Conservation (phyloP, 64 coral and sea anemone species). For the Montipora foliosa region DNA sequence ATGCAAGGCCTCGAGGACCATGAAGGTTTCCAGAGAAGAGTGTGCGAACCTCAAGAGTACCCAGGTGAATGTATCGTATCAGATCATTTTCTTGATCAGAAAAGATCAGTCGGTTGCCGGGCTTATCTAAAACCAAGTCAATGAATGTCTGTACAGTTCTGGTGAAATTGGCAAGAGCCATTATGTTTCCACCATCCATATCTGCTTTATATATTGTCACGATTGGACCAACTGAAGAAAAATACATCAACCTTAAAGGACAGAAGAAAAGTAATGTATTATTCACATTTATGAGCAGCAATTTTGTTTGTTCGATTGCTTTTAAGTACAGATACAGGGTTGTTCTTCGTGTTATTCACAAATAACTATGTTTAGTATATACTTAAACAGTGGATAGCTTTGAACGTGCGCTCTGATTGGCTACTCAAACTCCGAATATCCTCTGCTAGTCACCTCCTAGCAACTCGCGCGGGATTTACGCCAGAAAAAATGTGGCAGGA, state of each 20-base stretch:
- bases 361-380: no score
- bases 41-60: not conserved
- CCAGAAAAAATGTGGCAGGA: no score
- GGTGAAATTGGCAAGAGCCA: not conserved
- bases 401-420: no score
- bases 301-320: no score
- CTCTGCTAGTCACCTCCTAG: no score
- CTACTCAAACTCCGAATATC: no score
- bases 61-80: slow-evolving; percentile 18
- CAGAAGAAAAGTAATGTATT: no score
- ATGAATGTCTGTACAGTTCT: not conserved
- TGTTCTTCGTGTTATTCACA: no score
- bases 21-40: slow-evolving; percentile 18
- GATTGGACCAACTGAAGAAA: not conserved
- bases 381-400: no score
- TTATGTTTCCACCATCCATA: slow-evolving; percentile 35
- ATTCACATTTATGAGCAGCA: no score
- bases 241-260: slow-evolving; percentile 29
- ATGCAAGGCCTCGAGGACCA: not conserved
- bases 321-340: no score
- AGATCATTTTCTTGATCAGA: slow-evolving; percentile 9
- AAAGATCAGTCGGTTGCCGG: not conserved
- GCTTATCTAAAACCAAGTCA: slow-evolving; percentile 10
- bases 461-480: no score
- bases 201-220: slow-evolving; percentile 23